These are phyloP conservation scores for Orchestia grillus DNA, from an alignment of 1,140 invertebrate species.

Conservation along the genomic window DNA sequence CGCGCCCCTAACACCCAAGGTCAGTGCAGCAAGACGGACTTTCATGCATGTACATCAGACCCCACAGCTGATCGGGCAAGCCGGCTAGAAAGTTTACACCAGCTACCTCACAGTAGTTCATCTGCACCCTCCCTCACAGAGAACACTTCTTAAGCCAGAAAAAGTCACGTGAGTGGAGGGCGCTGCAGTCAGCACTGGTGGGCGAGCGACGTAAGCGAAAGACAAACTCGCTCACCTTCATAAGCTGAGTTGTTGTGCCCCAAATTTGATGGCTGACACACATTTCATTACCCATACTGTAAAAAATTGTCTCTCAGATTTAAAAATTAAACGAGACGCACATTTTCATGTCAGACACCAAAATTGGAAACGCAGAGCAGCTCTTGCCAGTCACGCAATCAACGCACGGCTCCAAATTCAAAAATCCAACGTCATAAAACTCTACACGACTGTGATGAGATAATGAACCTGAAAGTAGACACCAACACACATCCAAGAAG, in stretches of 20 bases:
- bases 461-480: background rate
- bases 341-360: background rate
- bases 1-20: background rate
- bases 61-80: background rate
- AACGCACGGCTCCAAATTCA: background rate
- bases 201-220: background rate
- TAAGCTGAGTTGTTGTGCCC: background rate
- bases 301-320: background rate
- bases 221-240: background rate
- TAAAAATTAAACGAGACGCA: background rate
- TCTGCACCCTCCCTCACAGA: background rate
- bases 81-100: background rate
- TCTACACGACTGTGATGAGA: background rate
- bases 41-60: background rate
- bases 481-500: background rate
- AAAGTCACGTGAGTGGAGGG: background rate
- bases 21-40: background rate
- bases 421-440: background rate
- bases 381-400: background rate
- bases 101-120: background rate
- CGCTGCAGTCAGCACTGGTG: background rate
- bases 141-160: background rate
- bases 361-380: background rate
- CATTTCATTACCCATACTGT: background rate
- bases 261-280: background rate